phyloP scores from a whole-genome alignment of 1,140 invertebrate species.

The Limonius californicus region DNA sequence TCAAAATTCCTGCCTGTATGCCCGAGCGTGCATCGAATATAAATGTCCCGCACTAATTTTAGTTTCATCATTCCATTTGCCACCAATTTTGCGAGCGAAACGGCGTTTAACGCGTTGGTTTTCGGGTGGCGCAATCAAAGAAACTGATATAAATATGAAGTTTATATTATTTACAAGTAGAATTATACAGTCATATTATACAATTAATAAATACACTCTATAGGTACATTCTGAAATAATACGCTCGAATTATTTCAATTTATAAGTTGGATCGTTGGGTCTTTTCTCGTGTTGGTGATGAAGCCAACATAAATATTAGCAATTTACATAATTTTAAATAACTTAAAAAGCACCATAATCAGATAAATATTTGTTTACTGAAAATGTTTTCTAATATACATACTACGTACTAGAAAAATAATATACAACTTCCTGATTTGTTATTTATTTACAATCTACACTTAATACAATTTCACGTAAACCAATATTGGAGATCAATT shows the following conservation, averaged over 20 bases:
- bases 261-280: neutral
- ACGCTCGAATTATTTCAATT: neutral
- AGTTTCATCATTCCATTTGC: neutral
- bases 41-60: constrained; percentile 4
- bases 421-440: no score
- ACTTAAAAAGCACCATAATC: no score
- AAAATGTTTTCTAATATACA: no score
- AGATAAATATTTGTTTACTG: no score
- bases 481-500: no score
- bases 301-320: no score
- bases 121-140: neutral
- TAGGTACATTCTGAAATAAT: neutral
- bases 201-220: constrained; percentile 5
- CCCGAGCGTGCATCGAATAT: neutral
- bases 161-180: constrained; percentile 3
- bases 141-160: neutral
- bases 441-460: no score
- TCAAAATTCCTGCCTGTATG: neutral
- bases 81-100: neutral
- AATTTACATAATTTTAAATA: no score
- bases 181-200: constrained; percentile 7
- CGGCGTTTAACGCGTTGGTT: no score
- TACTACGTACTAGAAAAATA: no score
- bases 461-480: no score
- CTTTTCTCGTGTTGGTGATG: neutral